phyloP scores from a whole-genome alignment of 1,140 invertebrate genomes.

The Drosophila ficusphila region DNA sequence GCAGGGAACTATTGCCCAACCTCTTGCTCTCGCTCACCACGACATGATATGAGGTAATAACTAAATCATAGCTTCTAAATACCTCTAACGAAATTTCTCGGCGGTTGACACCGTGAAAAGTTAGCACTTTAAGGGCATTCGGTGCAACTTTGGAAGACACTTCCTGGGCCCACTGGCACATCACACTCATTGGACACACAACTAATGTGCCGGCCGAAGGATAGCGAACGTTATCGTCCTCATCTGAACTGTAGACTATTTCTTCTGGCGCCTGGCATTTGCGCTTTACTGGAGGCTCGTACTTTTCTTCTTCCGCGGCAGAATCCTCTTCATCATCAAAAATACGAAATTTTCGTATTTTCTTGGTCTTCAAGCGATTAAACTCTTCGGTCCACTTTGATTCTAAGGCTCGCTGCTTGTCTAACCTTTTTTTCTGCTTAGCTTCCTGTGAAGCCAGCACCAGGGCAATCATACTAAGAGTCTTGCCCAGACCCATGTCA shows the following conservation, averaged over 20 bases:
- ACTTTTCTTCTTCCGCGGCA: neutral
- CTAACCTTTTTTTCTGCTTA: neutral
- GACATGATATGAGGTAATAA: slow-evolving; percentile 46
- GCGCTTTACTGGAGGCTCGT: neutral
- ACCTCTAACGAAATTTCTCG: slow-evolving; percentile 4
- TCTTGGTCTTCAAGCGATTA: neutral
- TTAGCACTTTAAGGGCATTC: slow-evolving; percentile 17
- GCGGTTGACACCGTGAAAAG: slow-evolving; percentile 47
- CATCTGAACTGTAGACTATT: neutral
- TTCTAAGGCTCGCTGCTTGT: neutral
- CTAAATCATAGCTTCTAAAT: slow-evolving; percentile 25
- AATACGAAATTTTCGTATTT: neutral
- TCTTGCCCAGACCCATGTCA: slow-evolving; percentile 87
- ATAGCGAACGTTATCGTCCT: slow-evolving; percentile 2
- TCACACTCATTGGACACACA: slow-evolving; percentile 53
- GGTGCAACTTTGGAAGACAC: slow-evolving; percentile 30
- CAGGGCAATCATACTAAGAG: slow-evolving; percentile 94
- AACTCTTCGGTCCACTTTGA: slow-evolving; percentile 10
- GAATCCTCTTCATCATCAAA: slow-evolving; percentile 32
- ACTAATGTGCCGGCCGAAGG: slow-evolving; percentile 31
- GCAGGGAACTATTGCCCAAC: slow-evolving; percentile 11
- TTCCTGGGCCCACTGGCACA: slow-evolving; percentile 51
- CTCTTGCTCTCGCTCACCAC: slow-evolving; percentile 16
- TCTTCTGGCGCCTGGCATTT: neutral
- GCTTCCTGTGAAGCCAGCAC: slow-evolving; percentile 85